A percentile compares a stretch with the other conserved stretches of the same genome.
phyloP scores from a whole-genome alignment of 1,140 invertebrate genomes.

The Stenopsyche tienmushanensis region DNA sequence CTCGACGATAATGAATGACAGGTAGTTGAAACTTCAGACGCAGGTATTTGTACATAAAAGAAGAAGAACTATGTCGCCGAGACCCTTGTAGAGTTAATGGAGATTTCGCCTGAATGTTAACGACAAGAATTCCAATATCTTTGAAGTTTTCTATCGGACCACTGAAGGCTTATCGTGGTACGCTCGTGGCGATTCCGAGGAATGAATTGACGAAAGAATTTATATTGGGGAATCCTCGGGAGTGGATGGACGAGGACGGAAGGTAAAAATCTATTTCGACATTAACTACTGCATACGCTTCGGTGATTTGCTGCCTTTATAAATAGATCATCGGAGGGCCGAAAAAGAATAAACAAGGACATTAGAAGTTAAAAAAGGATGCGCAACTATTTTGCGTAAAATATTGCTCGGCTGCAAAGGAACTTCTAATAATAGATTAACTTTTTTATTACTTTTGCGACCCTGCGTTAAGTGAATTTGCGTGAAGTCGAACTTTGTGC shows the following conservation, averaged over 20 bases:
- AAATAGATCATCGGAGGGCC: no score
- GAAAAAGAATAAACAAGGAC: background rate
- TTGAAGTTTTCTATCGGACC: constrained; percentile 13
- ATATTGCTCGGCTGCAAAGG: no score
- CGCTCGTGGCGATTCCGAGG: constrained; percentile 6
- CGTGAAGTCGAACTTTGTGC: constrained; percentile 10
- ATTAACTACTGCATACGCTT: no score
- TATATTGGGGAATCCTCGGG: constrained; percentile 20
- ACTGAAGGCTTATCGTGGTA: constrained; percentile 17
- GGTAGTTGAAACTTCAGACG: background rate
- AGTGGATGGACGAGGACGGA: background rate
- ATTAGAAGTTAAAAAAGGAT: background rate
- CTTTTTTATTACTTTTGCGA: constrained; percentile 15
- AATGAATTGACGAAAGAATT: constrained; percentile 23
- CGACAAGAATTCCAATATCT: constrained; percentile 36
- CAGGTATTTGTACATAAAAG: background rate
- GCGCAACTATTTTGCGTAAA: background rate
- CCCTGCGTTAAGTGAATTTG: constrained; percentile 15
- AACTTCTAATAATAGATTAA: constrained; percentile 19
- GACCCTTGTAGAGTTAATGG: constrained; percentile 22
- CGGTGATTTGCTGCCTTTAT: no score
- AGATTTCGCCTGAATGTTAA: constrained; percentile 24
- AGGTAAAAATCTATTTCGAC: no score
- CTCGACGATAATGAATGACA: constrained; percentile 12
- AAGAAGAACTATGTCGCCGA: background rate